Conservation (phyloP, 2,797 vertebrate species). For the Fistularia commersonii region DNA sequence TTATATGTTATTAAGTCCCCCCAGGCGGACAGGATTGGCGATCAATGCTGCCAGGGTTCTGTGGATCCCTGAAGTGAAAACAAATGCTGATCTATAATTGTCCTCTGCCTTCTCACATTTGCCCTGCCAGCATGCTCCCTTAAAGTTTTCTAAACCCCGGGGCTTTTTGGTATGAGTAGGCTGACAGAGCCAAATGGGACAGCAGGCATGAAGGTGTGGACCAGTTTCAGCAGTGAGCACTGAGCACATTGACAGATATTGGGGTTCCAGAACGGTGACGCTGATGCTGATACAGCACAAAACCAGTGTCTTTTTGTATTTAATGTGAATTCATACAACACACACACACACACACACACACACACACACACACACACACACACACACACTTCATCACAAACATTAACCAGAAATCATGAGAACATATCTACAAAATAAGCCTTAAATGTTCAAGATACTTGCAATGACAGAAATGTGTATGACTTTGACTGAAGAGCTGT, state of each 20-base stretch:
- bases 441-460: no score
- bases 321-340: no score
- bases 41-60: slow-evolving; percentile 72
- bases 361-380: no score
- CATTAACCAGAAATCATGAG: no score
- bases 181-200: slow-evolving; percentile 59
- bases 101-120: slow-evolving; percentile 41
- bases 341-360: no score
- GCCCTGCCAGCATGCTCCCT: slow-evolving; percentile 28
- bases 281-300: slow-evolving; percentile 58
- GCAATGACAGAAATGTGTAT: no score
- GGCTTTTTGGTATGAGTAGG: slow-evolving; percentile 42
- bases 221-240: slow-evolving; percentile 37
- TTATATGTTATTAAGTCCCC: slow-evolving; percentile 76
- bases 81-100: slow-evolving; percentile 78
- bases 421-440: no score
- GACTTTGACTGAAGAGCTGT: no score
- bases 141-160: slow-evolving; percentile 57
- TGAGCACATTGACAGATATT: slow-evolving; percentile 62
- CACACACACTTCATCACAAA: no score
- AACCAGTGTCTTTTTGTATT: no score
- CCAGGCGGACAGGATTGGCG: slow-evolving; percentile 47
- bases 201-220: slow-evolving; percentile 47
- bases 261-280: slow-evolving; percentile 63
- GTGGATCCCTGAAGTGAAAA: slow-evolving; percentile 70